These are phyloP conservation scores for Tinamus major DNA, from an alignment of 2,797 vertebrate genomes.

Conservation along the genomic window DNA sequence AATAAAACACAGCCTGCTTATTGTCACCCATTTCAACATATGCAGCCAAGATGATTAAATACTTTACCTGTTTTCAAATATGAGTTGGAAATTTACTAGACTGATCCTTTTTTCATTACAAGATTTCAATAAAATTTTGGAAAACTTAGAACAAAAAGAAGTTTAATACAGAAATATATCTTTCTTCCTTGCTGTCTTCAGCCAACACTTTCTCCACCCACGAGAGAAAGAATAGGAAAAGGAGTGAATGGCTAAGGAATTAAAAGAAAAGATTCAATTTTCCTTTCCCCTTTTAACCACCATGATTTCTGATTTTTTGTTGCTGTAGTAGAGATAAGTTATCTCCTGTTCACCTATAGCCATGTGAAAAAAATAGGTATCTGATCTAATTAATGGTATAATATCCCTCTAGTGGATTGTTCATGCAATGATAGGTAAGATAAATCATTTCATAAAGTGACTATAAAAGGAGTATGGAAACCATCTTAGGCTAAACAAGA, in stretches of 20 bases:
- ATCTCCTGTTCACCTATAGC: not conserved
- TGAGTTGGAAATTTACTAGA: not conserved
- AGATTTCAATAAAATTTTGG: not conserved
- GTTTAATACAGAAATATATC: accelerated
- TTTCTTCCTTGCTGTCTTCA: not conserved
- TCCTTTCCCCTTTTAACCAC: not conserved
- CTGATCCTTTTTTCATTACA: not conserved
- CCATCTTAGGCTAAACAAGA: not conserved
- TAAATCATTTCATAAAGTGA: not conserved
- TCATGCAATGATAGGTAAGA: not conserved
- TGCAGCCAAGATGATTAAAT: not conserved
- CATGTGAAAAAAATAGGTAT: not conserved
- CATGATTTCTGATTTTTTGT: accelerated
- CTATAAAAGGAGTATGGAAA: not conserved
- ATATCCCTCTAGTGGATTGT: no score
- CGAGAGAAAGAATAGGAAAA: not conserved
- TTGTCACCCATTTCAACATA: not conserved
- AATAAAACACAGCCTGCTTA: not conserved
- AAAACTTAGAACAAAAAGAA: not conserved
- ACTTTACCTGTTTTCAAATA: not conserved
- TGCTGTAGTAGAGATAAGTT: not conserved
- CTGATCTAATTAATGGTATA: not conserved
- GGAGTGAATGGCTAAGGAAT: not conserved
- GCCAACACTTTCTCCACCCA: not conserved
- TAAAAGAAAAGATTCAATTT: not conserved